Base-by-base conservation (phyloP, 1,140 invertebrate species). In the Brachionus manjavacas region DNA sequence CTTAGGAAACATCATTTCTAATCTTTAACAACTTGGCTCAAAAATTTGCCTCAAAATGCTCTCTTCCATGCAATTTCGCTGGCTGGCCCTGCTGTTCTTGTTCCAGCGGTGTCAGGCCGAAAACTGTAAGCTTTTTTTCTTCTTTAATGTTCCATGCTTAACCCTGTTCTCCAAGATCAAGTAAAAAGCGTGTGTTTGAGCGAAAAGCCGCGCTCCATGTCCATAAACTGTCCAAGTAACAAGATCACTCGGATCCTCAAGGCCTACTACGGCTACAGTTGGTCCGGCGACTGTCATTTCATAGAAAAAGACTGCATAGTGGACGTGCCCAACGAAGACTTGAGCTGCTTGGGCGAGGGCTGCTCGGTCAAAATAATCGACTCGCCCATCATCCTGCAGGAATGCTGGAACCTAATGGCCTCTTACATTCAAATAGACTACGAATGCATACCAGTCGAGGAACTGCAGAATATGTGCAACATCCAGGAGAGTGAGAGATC, bases 231-330 rank as follows among this genome's bases (percentile, higher is more conserved):
- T 14, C 60, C 81, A 1, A 43, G 9, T 8, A 70, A 83, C 43
- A 68, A 68, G 43, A 68, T 83, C 39, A 83, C 60, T 4, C 52
- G 60, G 41, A 68, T 83, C 14, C n/a, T 68, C n/a, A 52, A 60
- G 8, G 60, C 60, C 41, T 68, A 70, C 28, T 83, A 83, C 20
- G 81, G 81, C 20, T 83, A 83, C 16, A 68, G 60, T 11, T 83
- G 81, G 81, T 83, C 81, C 16, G 60, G 60, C 31, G 81, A 83
- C 14, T 83, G 81, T 46, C 60, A 68, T 23, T 83, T 68, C 70
- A 83, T 83, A 6, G 81, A 83, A 43, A 83, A 83, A 70, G 81
- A 83, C 43, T 83, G 81, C 31, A 83, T 68, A 14, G 60, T 83
- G n/a, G 43, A 83, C 49, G 81, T 72, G 14, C 81, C 81, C 35